phyloP scores from a whole-genome alignment of 2,888 invertebrate species.

The Ochropleura leucogaster region DNA sequence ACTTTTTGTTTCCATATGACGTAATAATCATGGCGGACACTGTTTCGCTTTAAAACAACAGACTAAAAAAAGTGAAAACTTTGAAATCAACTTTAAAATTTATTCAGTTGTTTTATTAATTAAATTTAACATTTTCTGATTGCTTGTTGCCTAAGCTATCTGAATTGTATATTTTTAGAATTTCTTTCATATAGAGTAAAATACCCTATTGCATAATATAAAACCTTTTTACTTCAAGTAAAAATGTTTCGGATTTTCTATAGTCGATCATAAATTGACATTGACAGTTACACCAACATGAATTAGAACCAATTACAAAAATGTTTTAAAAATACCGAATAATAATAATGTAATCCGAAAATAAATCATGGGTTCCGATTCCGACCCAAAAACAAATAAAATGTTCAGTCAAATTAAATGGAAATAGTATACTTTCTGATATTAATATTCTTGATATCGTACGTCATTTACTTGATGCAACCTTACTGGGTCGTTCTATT shows the following conservation, averaged over 20 bases:
- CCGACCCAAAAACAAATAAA: constrained; percentile 58
- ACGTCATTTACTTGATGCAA: constrained; percentile 79
- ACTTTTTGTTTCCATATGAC: no score
- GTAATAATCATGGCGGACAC: no score
- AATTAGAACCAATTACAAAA: neutral
- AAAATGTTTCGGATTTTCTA: constrained; percentile 10
- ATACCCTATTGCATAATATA: no score
- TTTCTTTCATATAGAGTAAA: no score
- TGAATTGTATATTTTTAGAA: no score
- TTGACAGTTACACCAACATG: constrained; percentile 41
- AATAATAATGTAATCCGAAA: constrained; percentile 12
- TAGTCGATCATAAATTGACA: neutral
- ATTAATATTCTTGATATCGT: constrained; percentile 73
- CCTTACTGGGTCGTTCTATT: constrained; percentile 83
- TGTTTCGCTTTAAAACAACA: no score
- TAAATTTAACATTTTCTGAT: no score
- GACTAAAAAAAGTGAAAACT: no score
- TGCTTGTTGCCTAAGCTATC: no score
- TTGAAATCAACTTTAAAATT: no score
- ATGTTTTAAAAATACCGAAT: neutral
- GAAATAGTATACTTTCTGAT: constrained; percentile 84
- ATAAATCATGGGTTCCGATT: constrained; percentile 43
- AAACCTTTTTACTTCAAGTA: constrained; percentile 25
- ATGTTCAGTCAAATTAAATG: constrained; percentile 79
- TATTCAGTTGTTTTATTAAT: no score